Conservation (phyloP, 23 tunicate species). For the Styela plicata region DNA sequence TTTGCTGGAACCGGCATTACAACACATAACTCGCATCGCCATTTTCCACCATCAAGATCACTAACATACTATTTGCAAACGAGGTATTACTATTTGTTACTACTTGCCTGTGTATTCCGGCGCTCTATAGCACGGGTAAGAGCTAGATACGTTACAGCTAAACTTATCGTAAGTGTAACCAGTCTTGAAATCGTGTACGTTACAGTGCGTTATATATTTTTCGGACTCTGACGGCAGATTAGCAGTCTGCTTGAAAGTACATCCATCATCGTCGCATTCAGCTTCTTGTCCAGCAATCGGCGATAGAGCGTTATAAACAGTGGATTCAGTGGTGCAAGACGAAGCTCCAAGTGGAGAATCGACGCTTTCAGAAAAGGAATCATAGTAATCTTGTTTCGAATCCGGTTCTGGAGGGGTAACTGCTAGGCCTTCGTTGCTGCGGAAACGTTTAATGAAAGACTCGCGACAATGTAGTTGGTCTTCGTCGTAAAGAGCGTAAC, state of each 20-base stretch:
- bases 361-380: neutral
- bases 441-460: neutral
- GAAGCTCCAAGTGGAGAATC: neutral
- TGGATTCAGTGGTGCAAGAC: neutral
- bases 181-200: too few species aligned
- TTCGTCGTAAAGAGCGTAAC: neutral
- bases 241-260: neutral
- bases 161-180: too few species aligned
- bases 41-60: too few species aligned
- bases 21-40: too few species aligned
- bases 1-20: too few species aligned
- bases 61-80: too few species aligned
- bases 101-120: too few species aligned
- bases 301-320: neutral
- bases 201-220: neutral
- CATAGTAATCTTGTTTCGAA: neutral
- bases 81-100: too few species aligned
- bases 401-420: conserved; percentile 4
- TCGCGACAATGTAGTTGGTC: neutral
- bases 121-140: too few species aligned
- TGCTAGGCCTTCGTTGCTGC: conserved; percentile 16
- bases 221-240: neutral
- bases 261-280: neutral
- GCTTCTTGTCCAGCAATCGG: neutral
- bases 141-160: too few species aligned